Evolutionary conservation across 53 echinoderm and acorn worm species (phyloP), one percentile per base, ranked within the genome.

Genomic region (Luidia sarsii): DNA sequence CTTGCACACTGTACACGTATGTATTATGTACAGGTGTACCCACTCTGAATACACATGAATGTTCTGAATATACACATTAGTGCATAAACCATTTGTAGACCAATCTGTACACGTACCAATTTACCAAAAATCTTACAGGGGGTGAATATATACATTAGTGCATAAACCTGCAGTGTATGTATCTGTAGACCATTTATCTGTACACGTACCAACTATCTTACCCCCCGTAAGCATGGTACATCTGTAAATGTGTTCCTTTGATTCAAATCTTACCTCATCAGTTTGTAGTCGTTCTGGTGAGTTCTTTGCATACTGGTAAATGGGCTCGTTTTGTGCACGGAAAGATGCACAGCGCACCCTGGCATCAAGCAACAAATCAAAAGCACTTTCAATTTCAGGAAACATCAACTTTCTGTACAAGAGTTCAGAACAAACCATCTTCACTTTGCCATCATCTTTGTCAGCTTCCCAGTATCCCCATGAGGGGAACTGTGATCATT

Each of bases 231-330:
- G n/a, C n/a, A n/a, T n/a, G n/a, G 18, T 4, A 51, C 2, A 21
- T 4, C 51, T 19, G 51, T 18, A 51, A 51, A 51, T 51, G 51
- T 21, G 18, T 21, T 4, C 4, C 51, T 51, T 25, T 24, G 24
- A 11, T 57, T 57, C 0, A 57, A 57, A 51, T 51, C 83, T 79
- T 59, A 95, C 95, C 89, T 95, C 90, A 77, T 95, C 90, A 3
- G 90, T 81, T 24, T 39, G 63, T 54, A 84, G 54, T 27, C 95
- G 84, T 32, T 95, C 95, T 71, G 92, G 82, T 11, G 88, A 90
- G 6, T 89, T 91, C 34, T 92, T 92, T 57, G 87, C 84, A 75
- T 84, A 95, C 28, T 87, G 57, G 14, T 82, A 62, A 33, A 87
- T 75, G 4, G 95, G 92, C 56, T 92, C 92, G 63, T 91, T 91